Percentiles rank a stretch among this genome's conserved stretches.
These are phyloP conservation scores for Macquaria ambigua DNA, from an alignment of 2,113 vertebrate species.

Conservation along the genomic window DNA sequence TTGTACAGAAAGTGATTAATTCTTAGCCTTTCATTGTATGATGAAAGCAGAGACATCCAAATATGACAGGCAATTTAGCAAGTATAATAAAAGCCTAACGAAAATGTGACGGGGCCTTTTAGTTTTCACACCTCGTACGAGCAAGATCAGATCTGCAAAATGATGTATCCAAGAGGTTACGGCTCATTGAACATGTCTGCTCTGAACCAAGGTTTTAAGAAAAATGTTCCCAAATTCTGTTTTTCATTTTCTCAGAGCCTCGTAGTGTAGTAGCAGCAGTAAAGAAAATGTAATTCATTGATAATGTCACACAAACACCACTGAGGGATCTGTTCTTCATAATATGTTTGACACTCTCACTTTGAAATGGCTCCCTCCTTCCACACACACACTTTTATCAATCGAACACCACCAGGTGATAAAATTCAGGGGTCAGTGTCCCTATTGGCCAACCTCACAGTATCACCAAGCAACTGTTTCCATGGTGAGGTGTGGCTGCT, in stretches of 20 bases:
- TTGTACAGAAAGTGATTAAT: background rate
- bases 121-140: background rate
- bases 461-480: conserved; percentile 61
- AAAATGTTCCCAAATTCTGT: background rate
- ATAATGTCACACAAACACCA: background rate
- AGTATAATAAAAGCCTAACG: background rate
- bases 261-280: background rate
- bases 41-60: background rate
- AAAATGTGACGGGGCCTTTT: background rate
- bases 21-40: background rate
- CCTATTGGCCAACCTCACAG: background rate
- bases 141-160: background rate
- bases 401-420: conserved; percentile 27
- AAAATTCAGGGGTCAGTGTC: conserved; percentile 36
- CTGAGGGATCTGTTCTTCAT: background rate
- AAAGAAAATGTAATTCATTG: background rate
- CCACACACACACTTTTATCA: background rate
- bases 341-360: background rate
- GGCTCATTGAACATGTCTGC: conserved; percentile 13
- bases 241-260: background rate
- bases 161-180: background rate
- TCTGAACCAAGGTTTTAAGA: background rate
- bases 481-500: conserved; percentile 67
- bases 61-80: conserved; percentile 13
- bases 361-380: background rate